Percentiles rank a stretch among this genome's conserved stretches.
Evolutionary conservation across 2,888 invertebrate species (phyloP).

Genomic region (Hydriomena furcata): DNA sequence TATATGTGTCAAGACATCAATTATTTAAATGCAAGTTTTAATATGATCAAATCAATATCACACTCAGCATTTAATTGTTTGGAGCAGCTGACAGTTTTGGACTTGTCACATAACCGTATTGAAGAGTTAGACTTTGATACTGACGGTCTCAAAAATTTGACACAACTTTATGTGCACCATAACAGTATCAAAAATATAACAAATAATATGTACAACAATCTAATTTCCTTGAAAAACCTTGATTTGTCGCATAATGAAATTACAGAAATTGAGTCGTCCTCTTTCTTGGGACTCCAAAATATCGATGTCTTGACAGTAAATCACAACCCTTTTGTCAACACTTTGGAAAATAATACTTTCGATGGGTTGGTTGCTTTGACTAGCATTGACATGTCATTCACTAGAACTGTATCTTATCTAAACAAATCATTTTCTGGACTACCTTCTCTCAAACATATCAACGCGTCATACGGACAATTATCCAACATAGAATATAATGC

Average conservation of each 20-base stretch:
- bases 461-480: conserved; percentile 33
- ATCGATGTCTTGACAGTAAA: conserved; percentile 9
- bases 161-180: conserved; percentile 16
- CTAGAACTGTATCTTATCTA: conserved; percentile 19
- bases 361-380: conserved; percentile 22
- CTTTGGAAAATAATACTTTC: conserved; percentile 21
- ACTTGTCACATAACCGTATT: conserved; percentile 30
- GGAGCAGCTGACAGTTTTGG: conserved; percentile 14
- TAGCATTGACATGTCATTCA: conserved; percentile 23
- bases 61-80: conserved; percentile 23
- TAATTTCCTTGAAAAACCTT: conserved; percentile 16
- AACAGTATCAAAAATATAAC: conserved; percentile 23
- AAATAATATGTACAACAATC: conserved; percentile 14
- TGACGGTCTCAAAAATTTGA: conserved; percentile 17
- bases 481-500: conserved; percentile 26
- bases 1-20: conserved; percentile 20
- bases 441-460: conserved; percentile 17
- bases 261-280: conserved; percentile 16
- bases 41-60: conserved; percentile 23
- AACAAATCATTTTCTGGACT: conserved; percentile 31
- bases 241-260: conserved; percentile 31
- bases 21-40: conserved; percentile 26
- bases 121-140: conserved; percentile 23
- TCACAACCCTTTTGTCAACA: conserved; percentile 22
- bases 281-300: conserved; percentile 21